Percentiles rank a stretch among this genome's conserved stretches.
Evolutionary conservation across 2,113 vertebrate genomes (phyloP).

Genomic region (Sander vitreus): DNA sequence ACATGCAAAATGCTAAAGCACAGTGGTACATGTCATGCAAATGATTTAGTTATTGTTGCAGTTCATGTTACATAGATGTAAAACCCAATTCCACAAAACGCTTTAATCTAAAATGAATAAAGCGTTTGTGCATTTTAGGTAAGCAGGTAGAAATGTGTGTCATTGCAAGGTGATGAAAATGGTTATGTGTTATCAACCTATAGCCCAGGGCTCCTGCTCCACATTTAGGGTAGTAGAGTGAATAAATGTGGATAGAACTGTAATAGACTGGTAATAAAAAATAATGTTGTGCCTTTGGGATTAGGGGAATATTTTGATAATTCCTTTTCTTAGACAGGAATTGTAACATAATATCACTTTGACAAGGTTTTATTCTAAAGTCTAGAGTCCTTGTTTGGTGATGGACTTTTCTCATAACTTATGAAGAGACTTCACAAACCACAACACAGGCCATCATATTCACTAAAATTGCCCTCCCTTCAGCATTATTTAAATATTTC

Average conservation of each 20-base stretch:
- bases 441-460: not conserved
- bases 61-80: not conserved
- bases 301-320: conserved; percentile 50
- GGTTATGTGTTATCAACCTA: conserved; percentile 40
- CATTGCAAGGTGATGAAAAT: conserved; percentile 58
- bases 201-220: conserved; percentile 60
- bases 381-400: conserved; percentile 4
- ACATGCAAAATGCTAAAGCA: not conserved
- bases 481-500: not conserved
- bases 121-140: conserved; percentile 36
- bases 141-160: conserved; percentile 53
- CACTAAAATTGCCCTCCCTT: not conserved
- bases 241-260: conserved; percentile 65
- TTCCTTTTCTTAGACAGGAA: conserved; percentile 48
- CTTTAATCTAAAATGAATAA: conserved; percentile 38
- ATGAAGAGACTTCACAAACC: not conserved
- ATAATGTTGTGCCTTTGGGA: conserved; percentile 58
- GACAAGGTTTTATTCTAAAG: conserved; percentile 10
- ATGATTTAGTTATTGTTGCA: not conserved
- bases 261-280: conserved; percentile 50
- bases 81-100: not conserved
- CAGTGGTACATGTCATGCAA: not conserved
- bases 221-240: conserved; percentile 57
- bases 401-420: not conserved
- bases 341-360: conserved; percentile 33